Conservation (phyloP, 2,113 vertebrate species). For the Hippocampus guttulatus region DNA sequence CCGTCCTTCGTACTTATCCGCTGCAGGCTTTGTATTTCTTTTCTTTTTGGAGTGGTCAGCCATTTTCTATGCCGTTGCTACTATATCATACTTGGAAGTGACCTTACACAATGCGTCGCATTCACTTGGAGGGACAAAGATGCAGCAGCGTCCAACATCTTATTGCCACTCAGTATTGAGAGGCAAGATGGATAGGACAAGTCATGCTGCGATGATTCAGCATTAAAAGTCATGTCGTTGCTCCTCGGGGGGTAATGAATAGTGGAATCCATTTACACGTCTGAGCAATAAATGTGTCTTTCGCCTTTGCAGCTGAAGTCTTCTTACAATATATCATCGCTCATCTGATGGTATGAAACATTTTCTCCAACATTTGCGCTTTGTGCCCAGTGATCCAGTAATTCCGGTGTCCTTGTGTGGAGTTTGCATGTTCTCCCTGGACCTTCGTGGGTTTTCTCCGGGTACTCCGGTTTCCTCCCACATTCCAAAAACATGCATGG, state of each 20-base stretch:
- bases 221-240: conserved; percentile 75
- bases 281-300: conserved; percentile 77
- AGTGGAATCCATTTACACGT: conserved; percentile 78
- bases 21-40: too few relatives aligned
- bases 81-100: neutral
- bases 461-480: too few relatives aligned
- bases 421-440: too few relatives aligned
- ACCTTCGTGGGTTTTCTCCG: too few relatives aligned
- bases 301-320: conserved; percentile 19
- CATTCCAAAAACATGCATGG: too few relatives aligned
- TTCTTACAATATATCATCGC: conserved; percentile 30
- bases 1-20: too few relatives aligned
- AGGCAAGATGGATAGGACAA: conserved; percentile 43
- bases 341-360: conserved; percentile 20
- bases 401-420: too few relatives aligned
- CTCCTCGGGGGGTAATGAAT: conserved; percentile 70
- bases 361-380: neutral
- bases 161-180: conserved; percentile 14
- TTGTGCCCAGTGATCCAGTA: neutral
- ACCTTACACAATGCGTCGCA: neutral
- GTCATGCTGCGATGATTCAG: conserved; percentile 60
- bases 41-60: too few relatives aligned
- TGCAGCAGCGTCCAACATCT: conserved; percentile 9
- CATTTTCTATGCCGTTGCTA: neutral
- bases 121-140: conserved; percentile 21